A percentile compares a stretch with the other conserved stretches of the same genome.
phyloP scores from a whole-genome alignment of 2,797 vertebrate genomes.

The Alfaro cultratus region DNA sequence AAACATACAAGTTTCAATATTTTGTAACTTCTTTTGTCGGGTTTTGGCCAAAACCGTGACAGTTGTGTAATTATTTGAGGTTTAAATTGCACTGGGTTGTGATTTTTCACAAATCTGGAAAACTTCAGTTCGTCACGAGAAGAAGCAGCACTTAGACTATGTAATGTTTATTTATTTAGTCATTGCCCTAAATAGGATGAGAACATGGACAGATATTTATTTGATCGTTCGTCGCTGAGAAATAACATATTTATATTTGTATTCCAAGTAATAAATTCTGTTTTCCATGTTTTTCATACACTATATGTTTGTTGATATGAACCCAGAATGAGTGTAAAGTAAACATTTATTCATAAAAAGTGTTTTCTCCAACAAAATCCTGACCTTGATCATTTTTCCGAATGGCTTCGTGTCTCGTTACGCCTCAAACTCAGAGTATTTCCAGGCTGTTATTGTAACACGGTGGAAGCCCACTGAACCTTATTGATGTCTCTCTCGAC shows the following conservation, averaged over 20 bases:
- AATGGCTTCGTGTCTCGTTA: neutral
- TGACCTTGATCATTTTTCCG: neutral
- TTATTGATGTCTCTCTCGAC: slow-evolving; percentile 99
- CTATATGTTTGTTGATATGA: neutral
- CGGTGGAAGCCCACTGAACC: slow-evolving; percentile 96
- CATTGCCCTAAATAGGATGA: neutral
- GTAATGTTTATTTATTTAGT: neutral
- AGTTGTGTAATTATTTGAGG: neutral
- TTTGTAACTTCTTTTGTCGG: neutral
- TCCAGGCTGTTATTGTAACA: slow-evolving; percentile 99
- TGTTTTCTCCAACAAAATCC: neutral
- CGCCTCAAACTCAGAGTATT: slow-evolving; percentile 91
- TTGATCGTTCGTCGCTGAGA: neutral
- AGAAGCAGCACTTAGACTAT: neutral
- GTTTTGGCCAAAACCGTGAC: slow-evolving; percentile 8
- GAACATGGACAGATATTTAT: neutral
- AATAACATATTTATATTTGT: neutral
- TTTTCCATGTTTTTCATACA: neutral
- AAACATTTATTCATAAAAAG: neutral
- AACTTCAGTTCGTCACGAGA: neutral
- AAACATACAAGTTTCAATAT: slow-evolving; percentile 15
- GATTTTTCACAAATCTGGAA: neutral
- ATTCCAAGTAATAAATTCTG: neutral
- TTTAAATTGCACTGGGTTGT: slow-evolving; percentile 9
- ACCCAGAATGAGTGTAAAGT: neutral